Evolutionary conservation across 1,140 invertebrate genomes (phyloP), one percentile per base, ranked within the genome.

Genomic region (Pseudomyrmex sp.): DNA sequence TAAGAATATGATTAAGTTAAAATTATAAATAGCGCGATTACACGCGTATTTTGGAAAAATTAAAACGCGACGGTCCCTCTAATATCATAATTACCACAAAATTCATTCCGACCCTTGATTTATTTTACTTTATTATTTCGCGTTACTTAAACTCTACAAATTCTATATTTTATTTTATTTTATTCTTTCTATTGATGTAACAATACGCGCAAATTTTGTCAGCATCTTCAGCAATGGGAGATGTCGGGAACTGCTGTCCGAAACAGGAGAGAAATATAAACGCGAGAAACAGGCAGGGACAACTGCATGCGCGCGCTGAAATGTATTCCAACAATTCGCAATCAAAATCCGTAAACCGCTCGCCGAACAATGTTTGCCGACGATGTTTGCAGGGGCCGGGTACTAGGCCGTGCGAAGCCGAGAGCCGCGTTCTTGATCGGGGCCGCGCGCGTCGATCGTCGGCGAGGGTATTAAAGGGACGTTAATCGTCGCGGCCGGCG

Each of bases 401-500:
- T 59, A 69, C 44, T 72, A 72, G 76, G 52, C 76, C 44, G 76
- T 7, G 48, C 50, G 26, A 15, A 62, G 15, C 23, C 46, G 35
- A 63, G 54, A 58, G 74, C 63, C 84, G 86, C 86, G 86, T 84
- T 80, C 85, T 76, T 69, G 85, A 88, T 88, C 86, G 86, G 68
- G 35, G 73, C 69, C 73, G 85, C 82, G 85, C 82, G 54, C 72
- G 85, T 79, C 84, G 85, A 87, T 88, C 87, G 87, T 88, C 87
- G 87, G 87, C 87, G 66, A 72, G 52, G 83, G 75, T 88, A 88
- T 88, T 88, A 88, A 87, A 88, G 87, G 87, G 87, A 88, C 87
- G 87, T 88, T 88, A 88, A 88, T 88, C 87, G 87, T 88, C 87
- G 87, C 87, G 84, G 48, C 86, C 86, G 72, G 65, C 87, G 87